Evolutionary conservation across 2,888 invertebrate genomes (phyloP).

Genomic region (Oxyscelio sp.): DNA sequence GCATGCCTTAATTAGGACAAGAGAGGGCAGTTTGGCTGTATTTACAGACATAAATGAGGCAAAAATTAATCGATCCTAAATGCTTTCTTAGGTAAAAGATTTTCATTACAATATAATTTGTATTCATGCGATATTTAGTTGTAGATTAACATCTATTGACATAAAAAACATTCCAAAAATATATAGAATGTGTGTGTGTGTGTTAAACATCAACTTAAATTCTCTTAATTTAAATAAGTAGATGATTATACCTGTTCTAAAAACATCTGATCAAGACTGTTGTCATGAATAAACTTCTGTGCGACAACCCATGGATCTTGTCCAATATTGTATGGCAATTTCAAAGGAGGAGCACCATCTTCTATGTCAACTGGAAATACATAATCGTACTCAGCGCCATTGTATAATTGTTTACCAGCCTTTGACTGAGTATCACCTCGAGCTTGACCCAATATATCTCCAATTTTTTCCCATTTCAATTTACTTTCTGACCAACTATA

Average conservation of each 20-base stretch:
- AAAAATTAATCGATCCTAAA: too few relatives aligned
- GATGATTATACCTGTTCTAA: conserved; percentile 91
- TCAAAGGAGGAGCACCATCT: conserved; percentile 95
- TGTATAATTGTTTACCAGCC: conserved; percentile 93
- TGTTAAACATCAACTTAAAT: too few relatives aligned
- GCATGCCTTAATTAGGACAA: too few relatives aligned
- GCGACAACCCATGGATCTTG: conserved; percentile 98
- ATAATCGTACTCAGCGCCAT: conserved; percentile 98
- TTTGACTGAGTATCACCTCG: conserved; percentile 90
- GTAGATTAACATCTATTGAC: too few relatives aligned
- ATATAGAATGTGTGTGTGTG: too few relatives aligned
- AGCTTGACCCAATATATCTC: conserved; percentile 95
- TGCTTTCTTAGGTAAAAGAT: too few relatives aligned
- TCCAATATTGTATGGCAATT: conserved; percentile 96
- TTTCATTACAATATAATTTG: too few relatives aligned
- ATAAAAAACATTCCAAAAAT: too few relatives aligned
- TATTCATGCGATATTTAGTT: too few relatives aligned
- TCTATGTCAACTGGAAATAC: conserved; percentile 98
- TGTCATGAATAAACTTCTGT: conserved; percentile 95
- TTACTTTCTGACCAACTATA: conserved; percentile 93
- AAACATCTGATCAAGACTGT: conserved; percentile 95
- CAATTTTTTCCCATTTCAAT: conserved; percentile 94
- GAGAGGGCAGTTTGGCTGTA: too few relatives aligned
- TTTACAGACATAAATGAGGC: too few relatives aligned
- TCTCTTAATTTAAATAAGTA: neutral